Conservation (phyloP, 1,140 invertebrate genomes). For the Triops longicaudatus region DNA sequence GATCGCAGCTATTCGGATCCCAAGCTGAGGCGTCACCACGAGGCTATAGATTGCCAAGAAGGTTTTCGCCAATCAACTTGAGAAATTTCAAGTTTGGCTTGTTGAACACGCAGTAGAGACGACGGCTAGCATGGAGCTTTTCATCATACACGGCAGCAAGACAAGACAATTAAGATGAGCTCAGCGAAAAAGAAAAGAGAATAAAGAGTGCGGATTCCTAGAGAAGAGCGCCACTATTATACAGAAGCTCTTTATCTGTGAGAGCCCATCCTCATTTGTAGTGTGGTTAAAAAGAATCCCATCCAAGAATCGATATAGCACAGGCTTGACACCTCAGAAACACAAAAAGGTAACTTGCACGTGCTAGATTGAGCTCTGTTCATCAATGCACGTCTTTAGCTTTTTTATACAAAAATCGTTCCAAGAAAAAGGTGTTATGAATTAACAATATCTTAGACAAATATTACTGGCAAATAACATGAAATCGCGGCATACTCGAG, state of each 20-base stretch:
- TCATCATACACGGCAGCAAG: background rate
- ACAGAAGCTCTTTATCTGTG: background rate
- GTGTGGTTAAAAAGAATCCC: background rate
- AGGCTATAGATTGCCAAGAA: background rate
- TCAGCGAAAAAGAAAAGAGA: background rate
- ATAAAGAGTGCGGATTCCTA: background rate
- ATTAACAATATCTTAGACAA: too few relatives aligned
- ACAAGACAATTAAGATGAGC: constrained; percentile 9
- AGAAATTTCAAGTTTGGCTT: constrained; percentile 10
- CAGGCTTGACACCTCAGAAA: background rate
- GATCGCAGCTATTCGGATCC: background rate
- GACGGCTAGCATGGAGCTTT: background rate
- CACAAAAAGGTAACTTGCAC: too few relatives aligned
- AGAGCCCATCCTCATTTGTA: background rate
- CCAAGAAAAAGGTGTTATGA: too few relatives aligned
- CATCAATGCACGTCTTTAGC: too few relatives aligned
- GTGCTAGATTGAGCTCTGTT: too few relatives aligned
- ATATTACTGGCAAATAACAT: too few relatives aligned
- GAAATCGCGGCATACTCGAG: too few relatives aligned
- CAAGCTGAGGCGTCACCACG: background rate
- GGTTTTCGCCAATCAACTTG: constrained; percentile 7
- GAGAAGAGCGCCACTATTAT: constrained; percentile 2
- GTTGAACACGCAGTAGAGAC: background rate
- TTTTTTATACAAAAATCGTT: too few relatives aligned
- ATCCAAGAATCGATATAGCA: background rate